Base-by-base conservation (phyloP, 2,113 vertebrate genomes). In the Dicrurus megarhynchus region DNA sequence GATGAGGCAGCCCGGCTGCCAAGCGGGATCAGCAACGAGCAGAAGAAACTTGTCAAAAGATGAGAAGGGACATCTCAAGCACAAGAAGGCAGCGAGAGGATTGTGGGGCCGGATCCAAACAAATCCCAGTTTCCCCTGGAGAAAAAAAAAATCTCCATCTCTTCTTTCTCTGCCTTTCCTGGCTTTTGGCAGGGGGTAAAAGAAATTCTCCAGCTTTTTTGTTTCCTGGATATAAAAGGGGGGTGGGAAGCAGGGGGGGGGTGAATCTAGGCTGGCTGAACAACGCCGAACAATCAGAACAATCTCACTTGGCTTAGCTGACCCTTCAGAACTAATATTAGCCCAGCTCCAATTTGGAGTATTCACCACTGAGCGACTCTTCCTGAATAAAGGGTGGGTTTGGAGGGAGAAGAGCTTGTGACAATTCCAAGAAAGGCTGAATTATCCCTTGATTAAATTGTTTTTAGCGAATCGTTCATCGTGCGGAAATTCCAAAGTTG, bases 251-350 rank as follows among this genome's bases (percentile, higher is more conserved):
- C n/a, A 39, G 39, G 39, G 39, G 64, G 1, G n/a, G 41, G 30
- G 44, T 4, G 71, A 69, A 50, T 61, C 68, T 89, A 46, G 80
- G 68, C 41, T 56, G 76, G 16, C 20, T 33, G 70, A 87, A 57
- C 32, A 16, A 13, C 4, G 3, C 33, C 52, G 11, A 83, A 56
- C 63, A 46, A 73, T 56, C 26, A 3, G 80, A 89, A 76, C 87
- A 93, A 73, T 50, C 64, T 65, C 53, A 1, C 74, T 80, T 85
- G 93, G 82, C 27, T 83, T 49, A 59, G 71, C 55, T 20, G 93
- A 87, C 84, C 87, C 88, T 47, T 69, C 3, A 0, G 17, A 35
- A 87, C 93, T 96, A 96, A 97, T 95, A 94, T 96, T 96, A 97
- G 91, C 78, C 75, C 1, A 0, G 70, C 93, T 94, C 93, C 75